Percentiles rank a stretch among this genome's conserved stretches.
Conservation (phyloP, 2,888 invertebrate genomes). For the Meteorus colon region DNA sequence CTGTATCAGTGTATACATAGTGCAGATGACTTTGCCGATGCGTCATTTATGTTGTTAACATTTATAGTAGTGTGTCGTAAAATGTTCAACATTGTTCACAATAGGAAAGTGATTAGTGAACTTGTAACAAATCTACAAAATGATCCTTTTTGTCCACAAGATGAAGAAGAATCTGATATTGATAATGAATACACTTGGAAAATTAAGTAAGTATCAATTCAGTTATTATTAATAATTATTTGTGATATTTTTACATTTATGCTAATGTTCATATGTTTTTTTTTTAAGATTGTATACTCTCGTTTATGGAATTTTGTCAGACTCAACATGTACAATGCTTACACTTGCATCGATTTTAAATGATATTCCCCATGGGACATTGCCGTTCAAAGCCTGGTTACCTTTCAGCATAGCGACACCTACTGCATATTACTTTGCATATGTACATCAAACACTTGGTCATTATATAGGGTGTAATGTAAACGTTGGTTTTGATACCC, state of each 20-base stretch:
- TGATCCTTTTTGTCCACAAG: neutral
- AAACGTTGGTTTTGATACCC: conserved; percentile 51
- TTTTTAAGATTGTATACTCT: neutral
- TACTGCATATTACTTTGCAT: conserved; percentile 47
- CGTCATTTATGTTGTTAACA: conserved; percentile 23
- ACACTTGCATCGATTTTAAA: conserved; percentile 39
- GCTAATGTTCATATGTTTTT: too few species aligned
- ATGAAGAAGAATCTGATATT: conserved; percentile 1
- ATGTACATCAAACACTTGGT: conserved; percentile 41
- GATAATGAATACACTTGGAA: neutral
- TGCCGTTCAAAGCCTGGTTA: conserved; percentile 54
- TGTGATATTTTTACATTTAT: neutral
- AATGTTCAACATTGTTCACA: neutral
- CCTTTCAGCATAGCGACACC: conserved; percentile 49
- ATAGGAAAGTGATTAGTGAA: conserved; percentile 4
- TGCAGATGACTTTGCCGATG: conserved; percentile 18
- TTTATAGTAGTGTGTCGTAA: conserved; percentile 7
- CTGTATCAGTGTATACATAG: conserved; percentile 18
- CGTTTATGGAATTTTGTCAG: neutral
- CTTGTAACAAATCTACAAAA: neutral
- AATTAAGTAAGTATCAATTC: conserved; percentile 9
- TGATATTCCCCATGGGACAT: conserved; percentile 39
- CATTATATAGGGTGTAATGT: conserved; percentile 35
- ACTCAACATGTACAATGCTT: conserved; percentile 34
- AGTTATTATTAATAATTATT: neutral